A percentile compares a stretch with the other conserved stretches of the same genome.
phyloP scores from a whole-genome alignment of 2,888 invertebrate species.

The Malthinus flaveolus region DNA sequence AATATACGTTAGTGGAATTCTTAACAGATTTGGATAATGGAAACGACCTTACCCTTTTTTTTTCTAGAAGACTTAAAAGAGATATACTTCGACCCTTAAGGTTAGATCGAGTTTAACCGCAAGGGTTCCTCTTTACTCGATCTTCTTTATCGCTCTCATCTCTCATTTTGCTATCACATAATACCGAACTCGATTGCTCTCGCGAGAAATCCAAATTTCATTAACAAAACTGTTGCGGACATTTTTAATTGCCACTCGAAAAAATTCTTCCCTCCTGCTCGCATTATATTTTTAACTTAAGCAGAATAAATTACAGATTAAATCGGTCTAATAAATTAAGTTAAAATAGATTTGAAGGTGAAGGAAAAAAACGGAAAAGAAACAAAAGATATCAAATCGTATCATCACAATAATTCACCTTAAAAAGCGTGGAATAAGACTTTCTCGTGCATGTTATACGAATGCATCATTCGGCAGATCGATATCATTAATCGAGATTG shows the following conservation, averaged over 20 bases:
- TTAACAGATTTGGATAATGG: conserved; percentile 23
- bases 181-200: conserved; percentile 36
- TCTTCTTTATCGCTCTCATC: conserved; percentile 44
- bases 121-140: conserved; percentile 38
- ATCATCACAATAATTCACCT: conserved; percentile 7
- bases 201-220: conserved; percentile 37
- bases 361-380: not conserved
- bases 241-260: conserved; percentile 41
- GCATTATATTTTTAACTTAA: too few species aligned
- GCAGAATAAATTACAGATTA: too few species aligned
- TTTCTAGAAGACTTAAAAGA: not conserved
- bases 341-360: not conserved
- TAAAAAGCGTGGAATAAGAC: conserved; percentile 2
- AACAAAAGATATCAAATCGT: conserved; percentile 4
- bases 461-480: conserved; percentile 36
- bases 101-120: conserved; percentile 41
- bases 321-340: conserved; percentile 1
- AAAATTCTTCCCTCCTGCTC: conserved; percentile 18
- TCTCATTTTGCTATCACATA: conserved; percentile 44
- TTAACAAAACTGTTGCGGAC: conserved; percentile 40
- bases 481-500: conserved; percentile 43
- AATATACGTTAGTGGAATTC: conserved; percentile 10
- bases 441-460: conserved; percentile 19
- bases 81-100: conserved; percentile 32
- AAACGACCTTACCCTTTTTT: too few species aligned